Conservation (phyloP, 2,113 vertebrate species). For the Psilopsiagon aurifrons region DNA sequence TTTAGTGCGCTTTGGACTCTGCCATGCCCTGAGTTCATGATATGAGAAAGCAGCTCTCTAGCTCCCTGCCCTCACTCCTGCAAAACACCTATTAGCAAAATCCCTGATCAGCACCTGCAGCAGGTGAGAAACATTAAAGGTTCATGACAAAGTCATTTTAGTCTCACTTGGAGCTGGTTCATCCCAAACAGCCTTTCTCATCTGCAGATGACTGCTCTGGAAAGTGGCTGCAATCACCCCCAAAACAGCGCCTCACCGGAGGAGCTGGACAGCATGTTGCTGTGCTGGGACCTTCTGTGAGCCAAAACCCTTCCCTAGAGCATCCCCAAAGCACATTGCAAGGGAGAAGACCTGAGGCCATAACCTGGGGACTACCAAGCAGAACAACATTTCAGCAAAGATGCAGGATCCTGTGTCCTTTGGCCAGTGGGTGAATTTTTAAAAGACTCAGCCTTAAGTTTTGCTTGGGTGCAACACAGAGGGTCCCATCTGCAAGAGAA, state of each 20-base stretch:
- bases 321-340: not conserved
- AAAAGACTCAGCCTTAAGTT: not conserved
- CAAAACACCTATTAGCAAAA: not conserved
- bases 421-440: not conserved
- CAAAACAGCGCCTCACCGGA: accelerated
- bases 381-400: not conserved
- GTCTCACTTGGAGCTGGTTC: not conserved
- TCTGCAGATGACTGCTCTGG: accelerated
- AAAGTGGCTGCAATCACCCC: accelerated
- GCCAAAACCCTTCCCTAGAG: not conserved
- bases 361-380: not conserved
- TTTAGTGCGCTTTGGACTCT: not conserved
- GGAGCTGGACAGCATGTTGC: accelerated
- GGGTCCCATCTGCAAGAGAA: not conserved
- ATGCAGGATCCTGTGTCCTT: not conserved
- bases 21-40: not conserved
- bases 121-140: not conserved
- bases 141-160: not conserved
- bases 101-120: not conserved
- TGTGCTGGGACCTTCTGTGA: not conserved
- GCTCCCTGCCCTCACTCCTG: not conserved
- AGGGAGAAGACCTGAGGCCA: not conserved
- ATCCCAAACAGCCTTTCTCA: not conserved
- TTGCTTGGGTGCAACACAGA: not conserved
- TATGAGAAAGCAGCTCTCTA: not conserved